phyloP scores from a whole-genome alignment of 1,140 invertebrate species.

The Goniozus legneri region DNA sequence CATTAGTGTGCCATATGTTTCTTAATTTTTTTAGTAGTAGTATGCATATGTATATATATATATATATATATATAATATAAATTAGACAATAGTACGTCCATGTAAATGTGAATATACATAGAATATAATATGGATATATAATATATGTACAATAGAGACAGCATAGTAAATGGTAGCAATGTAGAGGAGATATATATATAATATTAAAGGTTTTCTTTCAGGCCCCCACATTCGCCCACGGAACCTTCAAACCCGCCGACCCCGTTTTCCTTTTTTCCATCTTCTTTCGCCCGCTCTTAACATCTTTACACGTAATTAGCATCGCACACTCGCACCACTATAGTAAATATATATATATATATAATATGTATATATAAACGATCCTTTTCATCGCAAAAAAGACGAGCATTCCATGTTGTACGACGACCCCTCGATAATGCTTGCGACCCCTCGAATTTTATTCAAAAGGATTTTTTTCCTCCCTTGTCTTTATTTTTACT shows the following conservation, averaged over 20 bases:
- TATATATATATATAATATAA: constrained; percentile 13
- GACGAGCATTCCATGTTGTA: constrained; percentile 32
- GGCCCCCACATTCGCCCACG: constrained; percentile 48
- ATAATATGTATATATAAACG: too few species aligned
- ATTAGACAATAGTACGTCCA: constrained; percentile 31
- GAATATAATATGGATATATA: constrained; percentile 42
- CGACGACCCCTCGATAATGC: too few species aligned
- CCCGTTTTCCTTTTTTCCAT: too few species aligned
- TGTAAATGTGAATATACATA: constrained; percentile 40
- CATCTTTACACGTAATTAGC: constrained; percentile 39
- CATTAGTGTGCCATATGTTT: too few species aligned
- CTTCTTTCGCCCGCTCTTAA: too few species aligned
- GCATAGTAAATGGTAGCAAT: constrained; percentile 47
- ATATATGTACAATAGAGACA: constrained; percentile 50
- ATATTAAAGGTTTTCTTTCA: too few species aligned
- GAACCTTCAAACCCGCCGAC: constrained; percentile 43
- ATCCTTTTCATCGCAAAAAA: constrained; percentile 33
- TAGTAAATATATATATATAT: too few species aligned
- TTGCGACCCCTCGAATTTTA: too few species aligned
- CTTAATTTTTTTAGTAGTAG: constrained; percentile 20
- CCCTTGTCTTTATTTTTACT: too few species aligned
- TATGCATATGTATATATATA: constrained; percentile 24
- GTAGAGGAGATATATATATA: constrained; percentile 51
- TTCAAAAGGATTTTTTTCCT: too few species aligned
- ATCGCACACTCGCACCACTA: constrained; percentile 35